These are phyloP conservation scores for Cnemophilus loriae DNA, from an alignment of 2,113 vertebrate genomes.

Conservation along the genomic window DNA sequence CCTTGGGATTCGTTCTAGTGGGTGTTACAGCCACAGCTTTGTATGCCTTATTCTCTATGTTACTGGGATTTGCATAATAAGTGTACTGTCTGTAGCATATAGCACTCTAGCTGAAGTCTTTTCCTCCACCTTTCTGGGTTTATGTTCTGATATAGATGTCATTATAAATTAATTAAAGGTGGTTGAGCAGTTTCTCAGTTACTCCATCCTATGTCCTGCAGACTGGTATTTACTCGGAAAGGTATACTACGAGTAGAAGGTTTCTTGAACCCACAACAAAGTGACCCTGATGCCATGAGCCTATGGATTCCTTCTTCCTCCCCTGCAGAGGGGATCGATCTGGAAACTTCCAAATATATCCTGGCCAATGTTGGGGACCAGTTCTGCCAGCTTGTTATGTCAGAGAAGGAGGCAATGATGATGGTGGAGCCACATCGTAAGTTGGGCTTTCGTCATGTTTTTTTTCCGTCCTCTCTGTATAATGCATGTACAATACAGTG, in stretches of 20 bases:
- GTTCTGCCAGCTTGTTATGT: conserved; percentile 99
- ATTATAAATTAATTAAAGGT: background rate
- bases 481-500: background rate
- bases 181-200: background rate
- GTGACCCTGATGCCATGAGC: conserved; percentile 94
- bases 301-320: conserved; percentile 91
- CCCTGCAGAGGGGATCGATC: conserved; percentile 88
- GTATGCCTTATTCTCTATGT: background rate
- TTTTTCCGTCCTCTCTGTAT: background rate
- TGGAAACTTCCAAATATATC: conserved; percentile 98
- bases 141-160: background rate
- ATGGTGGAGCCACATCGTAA: conserved; percentile 99
- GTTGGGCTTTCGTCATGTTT: conserved; percentile 29
- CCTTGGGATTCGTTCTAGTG: background rate
- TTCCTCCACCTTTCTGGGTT: background rate
- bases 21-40: background rate
- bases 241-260: conserved; percentile 94
- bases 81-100: background rate
- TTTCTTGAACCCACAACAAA: conserved; percentile 95
- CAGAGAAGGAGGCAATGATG: conserved; percentile 99
- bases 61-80: background rate
- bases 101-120: background rate
- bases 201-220: conserved; percentile 47
- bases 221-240: conserved; percentile 94
- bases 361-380: conserved; percentile 98